Conservation (phyloP, 2,797 vertebrate genomes). For the Dipus sagitta region DNA sequence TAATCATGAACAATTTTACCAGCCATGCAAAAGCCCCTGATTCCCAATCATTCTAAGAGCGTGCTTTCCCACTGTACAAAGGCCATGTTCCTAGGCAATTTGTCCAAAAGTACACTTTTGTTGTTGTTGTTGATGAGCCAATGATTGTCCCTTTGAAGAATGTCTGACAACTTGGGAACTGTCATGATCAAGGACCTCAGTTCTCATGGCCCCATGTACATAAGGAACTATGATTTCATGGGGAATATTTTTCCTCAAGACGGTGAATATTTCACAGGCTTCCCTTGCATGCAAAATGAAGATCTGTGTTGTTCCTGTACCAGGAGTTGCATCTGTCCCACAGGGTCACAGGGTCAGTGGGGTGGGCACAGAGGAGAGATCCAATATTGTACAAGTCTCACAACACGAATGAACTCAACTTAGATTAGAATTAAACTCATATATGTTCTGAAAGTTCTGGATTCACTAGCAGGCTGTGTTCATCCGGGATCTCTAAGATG, state of each 20-base stretch:
- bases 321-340: neutral
- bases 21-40: slow-evolving; percentile 3
- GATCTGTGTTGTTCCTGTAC: neutral
- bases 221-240: neutral
- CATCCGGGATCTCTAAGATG: neutral
- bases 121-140: neutral
- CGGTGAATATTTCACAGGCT: slow-evolving; percentile 11
- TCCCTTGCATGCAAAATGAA: neutral
- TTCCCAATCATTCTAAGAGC: slow-evolving; percentile 45
- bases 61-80: neutral
- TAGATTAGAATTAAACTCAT: neutral
- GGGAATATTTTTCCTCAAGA: slow-evolving; percentile 11
- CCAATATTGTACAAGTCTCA: neutral
- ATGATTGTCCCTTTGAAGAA: neutral
- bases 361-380: neutral
- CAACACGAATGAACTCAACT: slow-evolving; percentile 17
- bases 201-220: neutral
- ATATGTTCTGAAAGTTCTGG: slow-evolving; percentile 18
- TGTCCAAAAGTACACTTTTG: slow-evolving; percentile 26
- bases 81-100: neutral
- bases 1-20: neutral
- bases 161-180: neutral
- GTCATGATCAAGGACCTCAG: neutral
- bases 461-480: neutral
- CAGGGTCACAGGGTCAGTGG: neutral